phyloP scores from a whole-genome alignment of 2,888 invertebrate species.

The Isoperla grammatica region DNA sequence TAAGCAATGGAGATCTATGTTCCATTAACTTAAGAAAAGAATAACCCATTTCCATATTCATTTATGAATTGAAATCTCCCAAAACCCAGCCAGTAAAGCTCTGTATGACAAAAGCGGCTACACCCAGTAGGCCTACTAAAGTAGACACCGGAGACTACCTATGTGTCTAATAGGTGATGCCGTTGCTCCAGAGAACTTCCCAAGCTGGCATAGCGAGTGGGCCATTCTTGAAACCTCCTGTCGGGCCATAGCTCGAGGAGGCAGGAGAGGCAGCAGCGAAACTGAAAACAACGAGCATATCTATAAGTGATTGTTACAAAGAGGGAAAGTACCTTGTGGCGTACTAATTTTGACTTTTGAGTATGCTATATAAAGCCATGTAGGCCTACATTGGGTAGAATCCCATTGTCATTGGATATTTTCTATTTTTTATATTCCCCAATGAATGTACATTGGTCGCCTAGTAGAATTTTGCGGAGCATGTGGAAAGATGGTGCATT shows the following conservation, averaged over 20 bases:
- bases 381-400: no score
- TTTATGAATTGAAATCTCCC: slow-evolving; percentile 3
- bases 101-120: slow-evolving; percentile 4
- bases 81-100: slow-evolving; percentile 3
- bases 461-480: no score
- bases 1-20: neutral
- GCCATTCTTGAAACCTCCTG: slow-evolving; percentile 15
- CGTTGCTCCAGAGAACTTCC: slow-evolving; percentile 14
- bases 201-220: slow-evolving; percentile 3
- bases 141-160: slow-evolving; percentile 1
- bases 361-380: no score
- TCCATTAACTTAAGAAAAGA: slow-evolving; percentile 6
- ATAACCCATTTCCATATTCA: neutral
- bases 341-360: no score
- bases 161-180: slow-evolving; percentile 8
- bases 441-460: no score
- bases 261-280: slow-evolving; percentile 17
- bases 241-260: slow-evolving; percentile 18
- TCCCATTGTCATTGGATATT: no score
- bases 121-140: slow-evolving; percentile 9
- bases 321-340: no score
- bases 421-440: no score
- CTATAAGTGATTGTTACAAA: no score
- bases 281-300: neutral
- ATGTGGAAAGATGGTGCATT: no score